Percentiles rank a stretch among this genome's conserved stretches.
phyloP scores from a whole-genome alignment of 2,888 invertebrate genomes.

The Luperina nickerlii region DNA sequence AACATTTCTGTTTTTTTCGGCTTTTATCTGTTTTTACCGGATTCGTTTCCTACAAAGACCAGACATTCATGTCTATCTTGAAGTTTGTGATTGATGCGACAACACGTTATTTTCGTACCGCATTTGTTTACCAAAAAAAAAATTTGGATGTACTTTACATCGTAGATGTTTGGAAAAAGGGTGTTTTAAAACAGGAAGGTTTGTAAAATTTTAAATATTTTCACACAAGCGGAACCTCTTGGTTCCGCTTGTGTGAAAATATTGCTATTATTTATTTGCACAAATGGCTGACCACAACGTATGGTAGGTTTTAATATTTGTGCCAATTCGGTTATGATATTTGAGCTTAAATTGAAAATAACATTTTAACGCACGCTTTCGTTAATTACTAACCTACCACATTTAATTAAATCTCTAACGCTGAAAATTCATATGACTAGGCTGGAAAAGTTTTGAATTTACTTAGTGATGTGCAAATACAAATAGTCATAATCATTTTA shows the following conservation, averaged over 20 bases:
- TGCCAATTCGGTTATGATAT: slow-evolving; percentile 7
- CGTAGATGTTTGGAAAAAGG: background rate
- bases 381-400: slow-evolving; percentile 1
- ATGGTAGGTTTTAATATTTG: slow-evolving; percentile 33
- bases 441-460: background rate
- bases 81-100: background rate
- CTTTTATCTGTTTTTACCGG: background rate
- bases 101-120: background rate
- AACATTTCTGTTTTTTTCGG: background rate
- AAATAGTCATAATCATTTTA: background rate
- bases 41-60: background rate
- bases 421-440: background rate
- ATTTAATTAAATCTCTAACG: background rate
- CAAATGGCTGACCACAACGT: slow-evolving; percentile 36
- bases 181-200: background rate
- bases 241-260: too few relatives aligned
- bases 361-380: background rate
- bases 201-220: background rate
- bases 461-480: background rate
- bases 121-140: background rate
- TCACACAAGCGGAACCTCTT: background rate
- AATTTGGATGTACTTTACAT: background rate
- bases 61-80: background rate
- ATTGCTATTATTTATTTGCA: slow-evolving; percentile 18
- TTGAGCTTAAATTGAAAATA: slow-evolving; percentile 10